Evolutionary conservation across 2,797 vertebrate species (phyloP).

Genomic region (Protosalanx chinensis): DNA sequence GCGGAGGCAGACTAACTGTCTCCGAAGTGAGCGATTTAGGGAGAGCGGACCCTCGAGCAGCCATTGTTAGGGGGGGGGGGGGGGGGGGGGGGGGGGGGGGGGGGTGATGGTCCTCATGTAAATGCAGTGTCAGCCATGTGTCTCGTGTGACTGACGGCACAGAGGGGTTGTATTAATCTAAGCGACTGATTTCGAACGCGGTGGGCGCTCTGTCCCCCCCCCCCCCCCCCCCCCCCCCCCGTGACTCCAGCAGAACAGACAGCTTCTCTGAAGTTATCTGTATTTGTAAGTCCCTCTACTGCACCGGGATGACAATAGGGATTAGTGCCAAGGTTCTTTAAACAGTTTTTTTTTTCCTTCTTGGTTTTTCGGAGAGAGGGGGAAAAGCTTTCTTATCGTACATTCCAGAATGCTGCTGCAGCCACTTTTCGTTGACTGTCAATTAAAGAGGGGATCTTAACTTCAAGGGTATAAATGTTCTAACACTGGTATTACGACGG

Average conservation of each 20-base stretch:
- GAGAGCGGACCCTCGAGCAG: slow-evolving; percentile 53
- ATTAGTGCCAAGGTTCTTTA: slow-evolving; percentile 79
- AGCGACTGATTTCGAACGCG: slow-evolving; percentile 67
- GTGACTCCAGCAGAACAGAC: slow-evolving; percentile 72
- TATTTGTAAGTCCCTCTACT: slow-evolving; percentile 79
- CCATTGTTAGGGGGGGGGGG: slow-evolving; percentile 62
- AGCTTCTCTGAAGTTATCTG: slow-evolving; percentile 70
- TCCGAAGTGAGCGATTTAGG: slow-evolving; percentile 42
- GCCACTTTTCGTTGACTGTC: slow-evolving; percentile 78
- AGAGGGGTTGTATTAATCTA: slow-evolving; percentile 77
- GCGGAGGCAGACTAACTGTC: slow-evolving; percentile 6
- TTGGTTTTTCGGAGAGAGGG: slow-evolving; percentile 41
- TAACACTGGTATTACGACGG: slow-evolving; percentile 81
- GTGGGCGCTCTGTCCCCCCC: slow-evolving; percentile 59
- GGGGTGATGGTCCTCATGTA: slow-evolving; percentile 66
- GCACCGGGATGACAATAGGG: slow-evolving; percentile 78
- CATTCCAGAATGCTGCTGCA: slow-evolving; percentile 72
- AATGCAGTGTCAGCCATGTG: slow-evolving; percentile 71
- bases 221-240: slow-evolving; percentile 13
- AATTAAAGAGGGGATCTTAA: slow-evolving; percentile 85
- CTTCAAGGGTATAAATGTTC: slow-evolving; percentile 85
- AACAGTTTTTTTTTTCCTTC: slow-evolving; percentile 66
- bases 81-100: slow-evolving; percentile 55
- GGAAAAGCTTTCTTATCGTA: slow-evolving; percentile 67
- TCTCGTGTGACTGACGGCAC: slow-evolving; percentile 68